Evolutionary conservation across 2,797 vertebrate genomes (phyloP).

Genomic region (Cuniculus paca): DNA sequence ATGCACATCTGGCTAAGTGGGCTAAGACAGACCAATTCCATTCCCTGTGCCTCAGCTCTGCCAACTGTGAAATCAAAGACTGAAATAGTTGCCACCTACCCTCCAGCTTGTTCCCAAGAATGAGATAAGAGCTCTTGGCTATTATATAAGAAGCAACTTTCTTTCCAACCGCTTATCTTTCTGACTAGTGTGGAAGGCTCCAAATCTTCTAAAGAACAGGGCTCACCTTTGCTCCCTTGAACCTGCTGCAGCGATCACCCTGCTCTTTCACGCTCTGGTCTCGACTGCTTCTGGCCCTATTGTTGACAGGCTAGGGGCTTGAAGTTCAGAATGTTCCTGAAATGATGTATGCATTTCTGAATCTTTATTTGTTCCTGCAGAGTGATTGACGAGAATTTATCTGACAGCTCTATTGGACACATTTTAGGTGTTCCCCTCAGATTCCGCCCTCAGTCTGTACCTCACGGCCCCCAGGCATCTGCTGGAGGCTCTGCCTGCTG

Average conservation of each 20-base stretch:
- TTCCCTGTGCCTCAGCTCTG: constrained; percentile 70
- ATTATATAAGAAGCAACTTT: constrained; percentile 72
- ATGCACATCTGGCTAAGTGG: constrained; percentile 80
- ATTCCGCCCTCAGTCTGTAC: constrained; percentile 18
- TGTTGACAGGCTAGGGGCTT: constrained; percentile 22
- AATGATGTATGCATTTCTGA: constrained; percentile 51
- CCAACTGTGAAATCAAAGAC: constrained; percentile 72
- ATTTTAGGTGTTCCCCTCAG: constrained; percentile 70
- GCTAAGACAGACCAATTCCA: constrained; percentile 62
- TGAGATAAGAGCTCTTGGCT: constrained; percentile 75
- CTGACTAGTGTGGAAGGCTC: constrained; percentile 51
- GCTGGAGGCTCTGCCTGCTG: constrained; percentile 54
- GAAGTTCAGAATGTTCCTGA: neutral
- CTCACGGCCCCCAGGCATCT: constrained; percentile 26
- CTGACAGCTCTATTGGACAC: constrained; percentile 70
- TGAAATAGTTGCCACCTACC: constrained; percentile 79
- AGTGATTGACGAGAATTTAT: constrained; percentile 40
- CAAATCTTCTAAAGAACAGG: neutral
- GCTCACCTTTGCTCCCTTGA: constrained; percentile 24
- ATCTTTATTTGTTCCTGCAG: constrained; percentile 57
- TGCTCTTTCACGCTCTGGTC: neutral
- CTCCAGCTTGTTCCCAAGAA: constrained; percentile 76
- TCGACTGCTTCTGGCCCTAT: neutral
- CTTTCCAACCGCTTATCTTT: constrained; percentile 56
- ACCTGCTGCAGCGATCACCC: neutral